Conservation (phyloP, 2,113 vertebrate species). For the Donacobius atricapilla region DNA sequence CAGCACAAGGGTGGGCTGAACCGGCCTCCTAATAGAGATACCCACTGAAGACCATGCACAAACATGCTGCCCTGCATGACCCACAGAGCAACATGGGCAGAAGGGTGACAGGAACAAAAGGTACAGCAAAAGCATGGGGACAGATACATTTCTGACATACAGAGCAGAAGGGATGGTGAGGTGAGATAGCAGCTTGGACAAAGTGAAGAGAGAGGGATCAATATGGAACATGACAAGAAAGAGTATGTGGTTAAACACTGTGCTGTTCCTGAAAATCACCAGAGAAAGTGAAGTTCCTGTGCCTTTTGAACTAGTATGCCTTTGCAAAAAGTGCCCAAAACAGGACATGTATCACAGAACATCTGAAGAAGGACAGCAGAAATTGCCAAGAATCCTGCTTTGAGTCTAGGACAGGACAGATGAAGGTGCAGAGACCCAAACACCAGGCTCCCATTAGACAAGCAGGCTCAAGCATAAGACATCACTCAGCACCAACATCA, state of each 20-base stretch:
- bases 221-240: neutral
- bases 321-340: neutral
- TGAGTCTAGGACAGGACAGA: neutral
- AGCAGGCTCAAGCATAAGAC: neutral
- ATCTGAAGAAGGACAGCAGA: neutral
- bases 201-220: neutral
- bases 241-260: neutral
- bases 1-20: neutral
- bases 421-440: neutral
- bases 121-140: neutral
- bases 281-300: neutral
- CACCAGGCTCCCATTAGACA: neutral
- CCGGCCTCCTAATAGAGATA: neutral
- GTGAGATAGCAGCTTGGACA: neutral
- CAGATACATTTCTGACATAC: neutral
- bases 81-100: neutral
- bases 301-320: neutral
- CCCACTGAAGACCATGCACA: neutral
- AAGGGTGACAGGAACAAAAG: neutral
- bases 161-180: neutral
- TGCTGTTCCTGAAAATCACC: neutral
- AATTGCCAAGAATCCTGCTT: neutral
- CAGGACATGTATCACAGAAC: neutral
- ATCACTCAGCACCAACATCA: constrained; percentile 56
- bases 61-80: neutral